Base-by-base conservation (phyloP, 2,797 vertebrate genomes). In the Helostoma temminkii region DNA sequence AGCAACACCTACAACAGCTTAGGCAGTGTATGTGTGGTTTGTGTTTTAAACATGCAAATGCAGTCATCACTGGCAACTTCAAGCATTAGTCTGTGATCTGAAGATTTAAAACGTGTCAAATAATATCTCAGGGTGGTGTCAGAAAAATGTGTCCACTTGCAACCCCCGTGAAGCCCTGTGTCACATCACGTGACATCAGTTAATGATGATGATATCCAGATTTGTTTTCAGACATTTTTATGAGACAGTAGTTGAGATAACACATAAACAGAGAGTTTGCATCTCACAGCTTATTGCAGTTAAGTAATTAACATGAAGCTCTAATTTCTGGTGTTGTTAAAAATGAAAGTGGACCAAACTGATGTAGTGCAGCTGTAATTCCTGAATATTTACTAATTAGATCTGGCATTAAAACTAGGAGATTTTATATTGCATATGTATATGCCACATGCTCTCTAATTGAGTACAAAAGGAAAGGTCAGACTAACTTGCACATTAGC, bases 111-210 rank as follows among this genome's bases (percentile, higher is more conserved):
- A 26, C 50, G 30, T 21, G 22, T 28, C 8, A 46, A 52, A 53
- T 19, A 22, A 62, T 34, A 63, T 11, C 10, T 48, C 34, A 56
- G 28, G 43, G 32, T 19, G 37, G 19, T 24, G 32, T 24, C 21
- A 67, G 36, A 57, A 1, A 22, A 50, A 39, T 25, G 25, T 37
- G 12, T 41, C 9, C n/a, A 63, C 50, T 59, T 50, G 15, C 25
- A 46, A 8, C 14, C 41, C 30, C 6, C 2, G 5, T 21, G 22
- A 12, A n/a, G 16, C 16, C 41, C 32, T 37, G 10, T 32, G 49
- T n/a, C n/a, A n/a, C n/a, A n/a, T n/a, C 28, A 57, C 58, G 43
- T 76, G 66, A 74, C 58, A 41, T 66, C 79, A 80, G 28, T 26
- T 60, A 63, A 45, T 25, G 5, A 61, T 8, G 48, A 73, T 54